These are phyloP conservation scores for Gadopsis marmoratus DNA, from an alignment of 2,797 vertebrate genomes.

Conservation along the genomic window DNA sequence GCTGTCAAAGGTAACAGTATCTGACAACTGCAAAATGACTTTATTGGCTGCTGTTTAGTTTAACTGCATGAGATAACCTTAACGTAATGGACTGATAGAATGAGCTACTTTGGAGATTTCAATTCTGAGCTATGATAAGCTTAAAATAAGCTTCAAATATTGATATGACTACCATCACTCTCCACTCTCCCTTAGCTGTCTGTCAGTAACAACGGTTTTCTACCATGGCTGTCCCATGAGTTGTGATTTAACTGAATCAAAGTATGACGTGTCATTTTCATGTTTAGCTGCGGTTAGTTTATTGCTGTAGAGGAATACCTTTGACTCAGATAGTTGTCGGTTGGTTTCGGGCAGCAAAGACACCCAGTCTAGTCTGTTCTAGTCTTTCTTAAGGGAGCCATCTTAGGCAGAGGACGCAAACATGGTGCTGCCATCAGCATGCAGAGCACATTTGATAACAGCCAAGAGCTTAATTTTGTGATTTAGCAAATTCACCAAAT, in stretches of 20 bases:
- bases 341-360: slow-evolving; percentile 39
- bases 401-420: slow-evolving; percentile 19
- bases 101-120: background rate
- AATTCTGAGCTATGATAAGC: background rate
- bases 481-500: slow-evolving; percentile 32
- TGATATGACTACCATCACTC: background rate
- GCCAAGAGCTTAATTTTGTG: slow-evolving; percentile 15
- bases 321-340: slow-evolving; percentile 40
- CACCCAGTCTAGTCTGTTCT: slow-evolving; percentile 15
- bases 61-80: background rate
- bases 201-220: background rate
- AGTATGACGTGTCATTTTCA: slow-evolving; percentile 55
- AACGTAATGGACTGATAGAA: background rate
- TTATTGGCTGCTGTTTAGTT: background rate
- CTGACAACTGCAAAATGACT: too few relatives aligned
- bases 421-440: background rate
- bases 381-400: slow-evolving; percentile 28
- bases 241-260: slow-evolving; percentile 39
- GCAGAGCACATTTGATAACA: slow-evolving; percentile 17
- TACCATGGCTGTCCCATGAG: background rate
- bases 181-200: background rate
- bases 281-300: slow-evolving; percentile 34
- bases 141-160: background rate
- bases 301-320: slow-evolving; percentile 49
- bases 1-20: background rate